Evolutionary conservation across 2,797 vertebrate species (phyloP).

Genomic region (Lerista edwardsae): DNA sequence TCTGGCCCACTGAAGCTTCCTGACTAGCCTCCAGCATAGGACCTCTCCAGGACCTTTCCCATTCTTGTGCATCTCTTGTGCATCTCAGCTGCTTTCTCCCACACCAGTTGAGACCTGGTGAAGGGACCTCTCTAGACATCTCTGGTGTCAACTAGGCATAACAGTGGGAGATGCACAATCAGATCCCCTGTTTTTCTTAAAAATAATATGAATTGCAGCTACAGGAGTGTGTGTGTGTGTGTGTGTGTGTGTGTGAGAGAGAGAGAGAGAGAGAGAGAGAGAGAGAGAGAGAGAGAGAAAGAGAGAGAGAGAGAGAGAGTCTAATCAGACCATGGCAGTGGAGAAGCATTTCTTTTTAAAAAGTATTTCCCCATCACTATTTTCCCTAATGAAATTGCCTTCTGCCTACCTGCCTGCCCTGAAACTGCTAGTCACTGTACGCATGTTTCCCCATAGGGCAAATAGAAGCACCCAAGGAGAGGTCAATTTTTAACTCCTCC

Average conservation of each 20-base stretch:
- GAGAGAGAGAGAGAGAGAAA: no score
- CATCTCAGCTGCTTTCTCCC: background rate
- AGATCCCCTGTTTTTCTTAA: background rate
- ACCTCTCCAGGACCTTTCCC: background rate
- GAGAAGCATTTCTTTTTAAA: no score
- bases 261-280: no score
- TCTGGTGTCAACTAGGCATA: background rate
- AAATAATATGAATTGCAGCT: no score
- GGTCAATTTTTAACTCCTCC: background rate
- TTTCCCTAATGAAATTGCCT: background rate
- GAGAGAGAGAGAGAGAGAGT: no score
- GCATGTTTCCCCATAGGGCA: background rate
- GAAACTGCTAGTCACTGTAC: background rate
- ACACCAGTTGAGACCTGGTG: background rate
- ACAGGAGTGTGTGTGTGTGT: no score
- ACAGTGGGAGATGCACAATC: background rate
- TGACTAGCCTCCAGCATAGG: background rate
- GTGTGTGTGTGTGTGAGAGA: no score
- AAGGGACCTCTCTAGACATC: background rate
- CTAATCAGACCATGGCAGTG: no score
- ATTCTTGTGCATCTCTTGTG: background rate
- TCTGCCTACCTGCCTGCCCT: background rate
- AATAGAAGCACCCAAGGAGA: background rate
- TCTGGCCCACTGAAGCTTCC: background rate
- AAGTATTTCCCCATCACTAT: no score